Evolutionary conservation across 1,140 invertebrate species (phyloP).

Genomic region (Delia radicum): DNA sequence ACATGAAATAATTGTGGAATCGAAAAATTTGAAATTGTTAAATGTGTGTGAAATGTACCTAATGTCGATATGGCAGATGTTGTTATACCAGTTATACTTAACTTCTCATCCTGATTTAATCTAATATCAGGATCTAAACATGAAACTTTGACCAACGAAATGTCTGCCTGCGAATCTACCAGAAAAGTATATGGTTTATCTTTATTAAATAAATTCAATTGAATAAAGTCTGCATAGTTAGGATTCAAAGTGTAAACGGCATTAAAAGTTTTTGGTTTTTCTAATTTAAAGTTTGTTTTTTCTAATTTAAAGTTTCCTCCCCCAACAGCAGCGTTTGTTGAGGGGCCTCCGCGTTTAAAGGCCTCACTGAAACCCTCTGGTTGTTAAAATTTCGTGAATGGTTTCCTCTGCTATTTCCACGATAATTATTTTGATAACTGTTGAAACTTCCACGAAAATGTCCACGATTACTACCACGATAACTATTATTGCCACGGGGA

Average conservation of each 20-base stretch:
- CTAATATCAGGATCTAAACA: background rate
- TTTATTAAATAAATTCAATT: background rate
- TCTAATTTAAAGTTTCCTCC: background rate
- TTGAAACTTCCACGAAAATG: background rate
- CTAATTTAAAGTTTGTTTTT: background rate
- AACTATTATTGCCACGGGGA: background rate
- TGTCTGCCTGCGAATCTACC: background rate
- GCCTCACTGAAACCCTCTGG: background rate
- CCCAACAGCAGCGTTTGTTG: background rate
- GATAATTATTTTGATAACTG: background rate
- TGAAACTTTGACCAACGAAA: background rate
- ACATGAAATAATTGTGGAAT: background rate
- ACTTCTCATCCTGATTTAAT: background rate
- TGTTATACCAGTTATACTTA: background rate
- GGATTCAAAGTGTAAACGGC: background rate
- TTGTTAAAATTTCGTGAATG: background rate
- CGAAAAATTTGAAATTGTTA: background rate
- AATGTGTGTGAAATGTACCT: background rate
- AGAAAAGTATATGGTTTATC: background rate
- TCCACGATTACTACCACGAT: background rate
- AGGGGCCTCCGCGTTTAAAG: background rate
- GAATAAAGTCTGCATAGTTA: background rate
- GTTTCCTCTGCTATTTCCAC: background rate
- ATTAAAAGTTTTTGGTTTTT: background rate
- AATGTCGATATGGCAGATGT: background rate